Evolutionary conservation across 2,888 invertebrate genomes (phyloP), one percentile per base, ranked within the genome.

Genomic region (Hypomecis punctinalis): DNA sequence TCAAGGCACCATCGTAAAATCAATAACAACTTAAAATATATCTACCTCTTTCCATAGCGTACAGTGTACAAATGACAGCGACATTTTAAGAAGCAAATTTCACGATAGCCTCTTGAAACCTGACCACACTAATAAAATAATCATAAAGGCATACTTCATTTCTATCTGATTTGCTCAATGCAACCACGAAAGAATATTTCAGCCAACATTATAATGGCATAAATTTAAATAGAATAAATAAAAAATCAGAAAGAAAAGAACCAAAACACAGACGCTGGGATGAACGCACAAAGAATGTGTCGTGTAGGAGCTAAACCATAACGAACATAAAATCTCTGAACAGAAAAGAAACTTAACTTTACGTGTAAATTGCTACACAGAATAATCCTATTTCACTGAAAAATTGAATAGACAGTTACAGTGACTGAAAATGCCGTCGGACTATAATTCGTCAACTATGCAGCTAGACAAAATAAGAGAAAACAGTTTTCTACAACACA

Each of bases 281-380:
- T 49, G 9, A 33, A 36, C n/a, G 35, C 23, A 36, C n/a, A 36
- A 55, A 13, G 4, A 13, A 36, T 45, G 45, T 13, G 36, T 36
- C 13, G 35, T 40, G 35, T 39, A 35, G 39, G 42, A 11, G 42
- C n/a, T 56, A 37, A 65, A 60, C 60, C 64, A 36, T 52, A 60
- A 61, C 63, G 36, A 56, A 40, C 39, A 65, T 65, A 60, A 62
- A 80, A 79, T 78, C 72, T 83, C 84, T 89, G 84, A 86, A 88
- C 85, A 89, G 11, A 80, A 82, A 77, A 77, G 70, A 76, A 82
- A 82, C 83, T 82, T 84, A 83, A 84, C 79, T 76, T 76, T 77
- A 78, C 83, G 82, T 77, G 80, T 72, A 69, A 76, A 79, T 80
- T 70, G 74, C 76, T 77, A 54, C 42, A 43, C 39, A 6, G 33